phyloP scores from a whole-genome alignment of 2,888 invertebrate genomes.

The Chesias legatella region DNA sequence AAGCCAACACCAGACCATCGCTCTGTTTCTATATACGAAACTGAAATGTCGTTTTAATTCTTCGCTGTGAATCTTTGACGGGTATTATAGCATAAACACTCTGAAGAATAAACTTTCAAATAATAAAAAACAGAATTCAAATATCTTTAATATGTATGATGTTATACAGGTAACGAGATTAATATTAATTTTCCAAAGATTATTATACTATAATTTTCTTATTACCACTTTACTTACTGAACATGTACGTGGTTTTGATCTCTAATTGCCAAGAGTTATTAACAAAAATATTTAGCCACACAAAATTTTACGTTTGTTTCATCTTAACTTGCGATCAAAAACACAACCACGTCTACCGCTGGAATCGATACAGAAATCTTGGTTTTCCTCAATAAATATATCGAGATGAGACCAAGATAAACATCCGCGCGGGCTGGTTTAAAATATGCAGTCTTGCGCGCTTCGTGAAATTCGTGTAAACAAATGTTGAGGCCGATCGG shows the following conservation, averaged over 20 bases:
- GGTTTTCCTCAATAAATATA: slow-evolving; percentile 71
- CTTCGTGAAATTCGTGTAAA: slow-evolving; percentile 68
- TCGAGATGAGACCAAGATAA: slow-evolving; percentile 74
- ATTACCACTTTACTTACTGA: too few relatives aligned
- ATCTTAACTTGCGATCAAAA: too few relatives aligned
- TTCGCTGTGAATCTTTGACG: slow-evolving; percentile 47
- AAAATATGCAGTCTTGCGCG: slow-evolving; percentile 71
- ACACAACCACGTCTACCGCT: slow-evolving; percentile 46
- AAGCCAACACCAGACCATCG: slow-evolving; percentile 68
- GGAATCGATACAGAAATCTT: slow-evolving; percentile 64
- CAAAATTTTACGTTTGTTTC: too few relatives aligned
- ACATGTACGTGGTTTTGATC: too few relatives aligned
- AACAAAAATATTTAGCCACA: too few relatives aligned
- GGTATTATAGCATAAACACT: background rate
- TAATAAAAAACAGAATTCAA: too few relatives aligned
- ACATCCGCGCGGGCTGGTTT: slow-evolving; percentile 61
- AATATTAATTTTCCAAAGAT: too few relatives aligned
- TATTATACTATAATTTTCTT: too few relatives aligned
- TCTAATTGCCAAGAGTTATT: too few relatives aligned
- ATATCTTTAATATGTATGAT: too few relatives aligned
- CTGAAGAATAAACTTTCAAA: too few relatives aligned
- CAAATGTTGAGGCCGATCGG: slow-evolving; percentile 55
- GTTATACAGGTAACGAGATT: too few relatives aligned
- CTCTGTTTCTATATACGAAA: slow-evolving; percentile 43
- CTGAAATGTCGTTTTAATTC: slow-evolving; percentile 53